These are phyloP conservation scores for Rhamnusium bicolor DNA, from an alignment of 2,888 invertebrate genomes.

Conservation along the genomic window DNA sequence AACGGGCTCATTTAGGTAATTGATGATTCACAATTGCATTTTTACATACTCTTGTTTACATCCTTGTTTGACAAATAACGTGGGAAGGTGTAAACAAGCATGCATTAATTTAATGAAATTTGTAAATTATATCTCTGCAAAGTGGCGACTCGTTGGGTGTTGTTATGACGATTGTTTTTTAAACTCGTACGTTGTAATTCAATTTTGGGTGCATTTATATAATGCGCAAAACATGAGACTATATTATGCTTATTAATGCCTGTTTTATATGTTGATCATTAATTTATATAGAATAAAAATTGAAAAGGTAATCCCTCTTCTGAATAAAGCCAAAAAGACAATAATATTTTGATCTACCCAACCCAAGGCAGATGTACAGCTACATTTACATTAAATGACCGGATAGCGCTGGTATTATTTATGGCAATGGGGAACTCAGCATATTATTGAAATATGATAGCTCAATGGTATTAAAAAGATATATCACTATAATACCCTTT, in stretches of 20 bases:
- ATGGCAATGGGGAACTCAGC: too few species aligned
- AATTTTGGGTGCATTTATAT: constrained; percentile 14
- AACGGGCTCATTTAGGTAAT: constrained; percentile 54
- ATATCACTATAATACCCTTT: too few species aligned
- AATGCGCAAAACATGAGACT: constrained; percentile 3
- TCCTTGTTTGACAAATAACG: constrained; percentile 52
- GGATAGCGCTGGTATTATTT: too few species aligned
- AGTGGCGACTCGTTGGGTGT: constrained; percentile 40
- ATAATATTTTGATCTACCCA: background rate
- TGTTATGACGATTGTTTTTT: constrained; percentile 10
- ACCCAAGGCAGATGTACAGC: background rate
- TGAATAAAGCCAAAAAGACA: background rate
- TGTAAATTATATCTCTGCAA: constrained; percentile 50
- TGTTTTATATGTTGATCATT: background rate
- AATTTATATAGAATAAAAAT: background rate
- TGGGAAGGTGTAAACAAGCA: constrained; percentile 51
- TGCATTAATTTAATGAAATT: constrained; percentile 55
- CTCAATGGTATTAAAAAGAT: too few species aligned
- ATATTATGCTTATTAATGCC: constrained; percentile 6
- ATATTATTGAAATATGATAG: too few species aligned
- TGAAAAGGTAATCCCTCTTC: background rate
- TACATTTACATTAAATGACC: too few species aligned
- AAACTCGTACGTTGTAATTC: constrained; percentile 9
- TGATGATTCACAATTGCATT: constrained; percentile 53
- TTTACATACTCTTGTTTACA: constrained; percentile 47